phyloP scores from a whole-genome alignment of 2,888 invertebrate species.

The Odiellus spinosus region DNA sequence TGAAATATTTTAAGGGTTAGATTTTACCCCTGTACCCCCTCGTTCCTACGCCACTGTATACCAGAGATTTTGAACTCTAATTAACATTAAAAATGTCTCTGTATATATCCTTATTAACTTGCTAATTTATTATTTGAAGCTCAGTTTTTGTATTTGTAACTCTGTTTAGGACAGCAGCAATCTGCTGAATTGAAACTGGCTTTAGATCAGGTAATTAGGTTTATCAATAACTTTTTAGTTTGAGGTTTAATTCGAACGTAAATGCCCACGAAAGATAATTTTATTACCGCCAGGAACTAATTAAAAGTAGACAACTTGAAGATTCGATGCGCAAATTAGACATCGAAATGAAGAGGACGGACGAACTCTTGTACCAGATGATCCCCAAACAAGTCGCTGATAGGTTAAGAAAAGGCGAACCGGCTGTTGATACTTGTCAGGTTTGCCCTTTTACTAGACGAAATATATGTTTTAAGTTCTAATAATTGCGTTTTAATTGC shows the following conservation, averaged over 20 bases:
- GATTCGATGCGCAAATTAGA: slow-evolving; percentile 92
- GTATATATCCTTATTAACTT: too few relatives aligned
- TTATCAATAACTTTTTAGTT: neutral
- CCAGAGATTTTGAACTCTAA: too few relatives aligned
- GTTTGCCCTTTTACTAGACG: slow-evolving; percentile 35
- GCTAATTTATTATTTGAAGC: too few relatives aligned
- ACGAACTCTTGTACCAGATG: slow-evolving; percentile 93
- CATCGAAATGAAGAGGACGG: slow-evolving; percentile 87
- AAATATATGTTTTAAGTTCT: too few relatives aligned
- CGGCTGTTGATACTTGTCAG: slow-evolving; percentile 91
- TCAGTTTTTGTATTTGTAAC: too few relatives aligned
- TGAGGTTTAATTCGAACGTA: neutral
- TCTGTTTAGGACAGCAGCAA: slow-evolving; percentile 46
- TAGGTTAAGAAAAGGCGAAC: slow-evolving; percentile 77
- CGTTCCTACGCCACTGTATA: too few relatives aligned
- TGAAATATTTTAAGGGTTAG: too few relatives aligned
- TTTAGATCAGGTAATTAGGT: slow-evolving; percentile 44
- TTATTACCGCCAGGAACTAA: slow-evolving; percentile 57
- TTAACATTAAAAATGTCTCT: too few relatives aligned
- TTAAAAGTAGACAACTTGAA: slow-evolving; percentile 87
- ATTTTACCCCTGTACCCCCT: too few relatives aligned
- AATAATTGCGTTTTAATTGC: too few relatives aligned
- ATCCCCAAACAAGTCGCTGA: slow-evolving; percentile 96
- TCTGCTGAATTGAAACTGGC: slow-evolving; percentile 90
- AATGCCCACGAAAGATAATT: neutral